Evolutionary conservation across 1,140 invertebrate species (phyloP).

Genomic region (Pseudomyrmex gracilis): DNA sequence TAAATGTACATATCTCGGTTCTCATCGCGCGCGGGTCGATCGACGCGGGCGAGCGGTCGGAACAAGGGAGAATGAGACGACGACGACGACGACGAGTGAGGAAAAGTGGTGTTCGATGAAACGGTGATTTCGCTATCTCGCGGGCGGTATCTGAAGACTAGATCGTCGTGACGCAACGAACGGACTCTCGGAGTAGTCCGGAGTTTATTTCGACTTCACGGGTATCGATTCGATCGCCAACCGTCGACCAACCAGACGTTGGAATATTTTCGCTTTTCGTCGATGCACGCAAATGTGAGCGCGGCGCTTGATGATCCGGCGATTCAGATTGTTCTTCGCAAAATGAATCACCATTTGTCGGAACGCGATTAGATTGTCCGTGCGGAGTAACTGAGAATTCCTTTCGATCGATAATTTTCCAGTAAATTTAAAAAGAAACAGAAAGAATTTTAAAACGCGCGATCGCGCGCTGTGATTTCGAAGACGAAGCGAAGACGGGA

Average conservation of each 20-base stretch:
- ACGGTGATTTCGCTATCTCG: conserved; percentile 63
- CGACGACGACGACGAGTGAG: conserved; percentile 8
- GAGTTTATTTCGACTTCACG: conserved; percentile 65
- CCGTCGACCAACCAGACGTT: conserved; percentile 18
- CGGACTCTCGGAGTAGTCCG: conserved; percentile 37
- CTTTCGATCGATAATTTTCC: not conserved
- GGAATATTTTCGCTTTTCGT: conserved; percentile 37
- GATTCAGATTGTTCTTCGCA: not conserved
- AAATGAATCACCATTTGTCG: not conserved
- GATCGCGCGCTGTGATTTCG: conserved; percentile 17
- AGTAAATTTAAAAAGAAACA: not conserved
- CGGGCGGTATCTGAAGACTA: conserved; percentile 33
- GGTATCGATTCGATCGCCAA: conserved; percentile 64
- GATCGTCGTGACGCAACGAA: conserved; percentile 67
- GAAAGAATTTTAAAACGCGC: conserved; percentile 11
- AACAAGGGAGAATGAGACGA: conserved; percentile 4
- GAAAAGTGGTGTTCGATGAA: conserved; percentile 26
- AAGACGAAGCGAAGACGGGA: conserved; percentile 38
- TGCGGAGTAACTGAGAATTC: not conserved
- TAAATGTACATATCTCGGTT: conserved; percentile 46
- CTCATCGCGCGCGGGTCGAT: conserved; percentile 51
- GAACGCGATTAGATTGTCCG: not conserved
- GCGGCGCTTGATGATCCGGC: not conserved
- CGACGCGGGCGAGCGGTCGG: conserved; percentile 2
- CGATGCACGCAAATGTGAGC: conserved; percentile 6